Evolutionary conservation across 2,888 invertebrate genomes (phyloP).

Genomic region (Papilio demoleus): DNA sequence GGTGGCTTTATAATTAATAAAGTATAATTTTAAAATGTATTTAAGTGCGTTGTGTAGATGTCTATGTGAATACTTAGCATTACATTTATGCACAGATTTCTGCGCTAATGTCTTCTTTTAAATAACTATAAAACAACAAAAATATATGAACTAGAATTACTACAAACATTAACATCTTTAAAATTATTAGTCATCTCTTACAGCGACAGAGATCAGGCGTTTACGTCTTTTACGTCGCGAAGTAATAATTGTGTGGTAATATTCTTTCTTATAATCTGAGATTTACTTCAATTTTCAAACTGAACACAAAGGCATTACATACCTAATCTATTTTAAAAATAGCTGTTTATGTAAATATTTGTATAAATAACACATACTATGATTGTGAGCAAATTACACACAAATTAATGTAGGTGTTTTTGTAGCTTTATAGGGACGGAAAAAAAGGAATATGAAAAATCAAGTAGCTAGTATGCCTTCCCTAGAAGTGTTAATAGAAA

Average conservation of each 20-base stretch:
- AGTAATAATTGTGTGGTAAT: neutral
- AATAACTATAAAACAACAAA: neutral
- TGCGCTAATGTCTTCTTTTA: slow-evolving; percentile 1
- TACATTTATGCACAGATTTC: neutral
- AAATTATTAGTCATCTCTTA: neutral
- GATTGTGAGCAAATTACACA: too few species aligned
- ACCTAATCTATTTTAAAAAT: too few species aligned
- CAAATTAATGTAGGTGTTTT: too few species aligned
- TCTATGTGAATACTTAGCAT: neutral
- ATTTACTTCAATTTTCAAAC: neutral
- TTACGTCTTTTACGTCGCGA: neutral
- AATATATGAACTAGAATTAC: neutral
- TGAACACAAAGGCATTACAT: too few species aligned
- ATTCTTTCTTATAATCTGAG: neutral
- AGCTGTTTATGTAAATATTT: too few species aligned
- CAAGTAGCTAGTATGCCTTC: slow-evolving; percentile 17
- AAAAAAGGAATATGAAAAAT: slow-evolving; percentile 15
- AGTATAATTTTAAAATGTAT: neutral
- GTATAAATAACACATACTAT: too few species aligned
- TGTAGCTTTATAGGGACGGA: neutral
- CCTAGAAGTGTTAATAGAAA: slow-evolving; percentile 24
- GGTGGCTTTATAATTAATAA: neutral
- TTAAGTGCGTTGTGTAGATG: slow-evolving; percentile 1
- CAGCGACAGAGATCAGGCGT: neutral
- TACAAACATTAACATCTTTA: neutral